phyloP scores from a whole-genome alignment of 23 tunicate species.

The Ciona savignyi region DNA sequence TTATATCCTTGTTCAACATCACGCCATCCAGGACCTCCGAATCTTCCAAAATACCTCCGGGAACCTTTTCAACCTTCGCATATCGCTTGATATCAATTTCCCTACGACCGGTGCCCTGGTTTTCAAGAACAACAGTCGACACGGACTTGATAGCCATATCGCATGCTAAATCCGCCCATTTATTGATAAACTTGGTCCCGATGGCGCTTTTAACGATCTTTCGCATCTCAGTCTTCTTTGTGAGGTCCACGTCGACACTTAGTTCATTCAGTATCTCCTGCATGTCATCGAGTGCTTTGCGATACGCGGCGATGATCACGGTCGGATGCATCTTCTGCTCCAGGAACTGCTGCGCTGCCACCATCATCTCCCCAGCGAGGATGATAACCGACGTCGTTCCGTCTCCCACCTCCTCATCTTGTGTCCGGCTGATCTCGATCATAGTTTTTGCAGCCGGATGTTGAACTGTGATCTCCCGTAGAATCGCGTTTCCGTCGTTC shows the following conservation, averaged over 20 bases:
- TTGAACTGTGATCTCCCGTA: conserved; percentile 89
- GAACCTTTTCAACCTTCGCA: conserved; percentile 98
- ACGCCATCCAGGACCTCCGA: conserved; percentile 88
- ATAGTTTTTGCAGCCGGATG: conserved; percentile 99
- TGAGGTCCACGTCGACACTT: conserved; percentile 64
- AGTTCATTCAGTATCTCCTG: conserved; percentile 50
- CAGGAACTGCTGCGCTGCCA: conserved; percentile 86
- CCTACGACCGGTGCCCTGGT: conserved; percentile 50
- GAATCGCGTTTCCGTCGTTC: conserved; percentile 95
- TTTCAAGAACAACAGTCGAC: conserved; percentile 73
- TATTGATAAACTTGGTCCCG: conserved; percentile 93
- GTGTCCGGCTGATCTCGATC: conserved; percentile 99
- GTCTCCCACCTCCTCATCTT: conserved; percentile 99
- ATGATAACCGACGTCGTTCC: conserved; percentile 98
- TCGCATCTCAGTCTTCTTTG: conserved; percentile 57
- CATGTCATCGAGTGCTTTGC: conserved; percentile 94
- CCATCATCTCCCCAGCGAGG: conserved; percentile 95
- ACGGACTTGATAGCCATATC: conserved; percentile 98
- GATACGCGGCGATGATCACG: conserved; percentile 86
- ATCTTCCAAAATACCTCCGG: conserved; percentile 82
- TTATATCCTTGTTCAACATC: conserved; percentile 96
- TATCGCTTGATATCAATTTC: conserved; percentile 95
- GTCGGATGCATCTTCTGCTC: conserved; percentile 98
- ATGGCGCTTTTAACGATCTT: conserved; percentile 85
- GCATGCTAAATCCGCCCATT: conserved; percentile 91